A percentile compares a stretch with the other conserved stretches of the same genome.
Evolutionary conservation across 2,113 vertebrate genomes (phyloP).

Genomic region (Sylvilagus bachmani): DNA sequence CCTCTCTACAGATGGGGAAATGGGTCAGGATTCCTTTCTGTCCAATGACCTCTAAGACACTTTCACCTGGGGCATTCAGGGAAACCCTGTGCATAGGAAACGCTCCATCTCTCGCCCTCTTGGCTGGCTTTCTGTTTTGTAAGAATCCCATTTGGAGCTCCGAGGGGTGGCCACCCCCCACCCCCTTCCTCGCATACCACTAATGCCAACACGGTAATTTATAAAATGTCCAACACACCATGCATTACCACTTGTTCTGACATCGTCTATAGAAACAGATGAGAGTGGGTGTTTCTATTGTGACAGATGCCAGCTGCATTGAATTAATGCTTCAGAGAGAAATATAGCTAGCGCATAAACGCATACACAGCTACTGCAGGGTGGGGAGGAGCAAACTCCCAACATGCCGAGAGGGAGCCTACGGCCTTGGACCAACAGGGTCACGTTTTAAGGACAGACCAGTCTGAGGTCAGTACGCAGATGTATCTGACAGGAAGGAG

Average conservation of each 20-base stretch:
- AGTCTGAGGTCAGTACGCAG: constrained; percentile 84
- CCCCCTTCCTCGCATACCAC: constrained; percentile 95
- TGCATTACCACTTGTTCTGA: constrained; percentile 94
- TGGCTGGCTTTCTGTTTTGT: constrained; percentile 78
- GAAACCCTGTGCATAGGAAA: constrained; percentile 81
- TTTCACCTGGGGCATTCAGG: constrained; percentile 84
- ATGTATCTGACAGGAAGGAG: constrained; percentile 87
- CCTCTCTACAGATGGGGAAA: constrained; percentile 85
- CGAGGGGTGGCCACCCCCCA: constrained; percentile 83
- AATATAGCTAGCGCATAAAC: constrained; percentile 87
- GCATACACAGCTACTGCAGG: constrained; percentile 86
- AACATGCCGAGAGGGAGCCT: constrained; percentile 89
- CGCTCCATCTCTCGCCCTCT: constrained; percentile 78
- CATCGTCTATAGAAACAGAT: constrained; percentile 94
- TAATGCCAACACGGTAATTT: constrained; percentile 94
- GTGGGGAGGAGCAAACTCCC: constrained; percentile 82
- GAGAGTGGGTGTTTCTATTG: constrained; percentile 92
- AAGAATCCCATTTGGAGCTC: constrained; percentile 82
- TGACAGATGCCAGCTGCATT: constrained; percentile 95
- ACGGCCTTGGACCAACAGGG: constrained; percentile 81
- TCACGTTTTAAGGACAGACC: constrained; percentile 84
- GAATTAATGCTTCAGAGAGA: constrained; percentile 92
- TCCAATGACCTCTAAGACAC: constrained; percentile 84
- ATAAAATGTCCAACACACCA: constrained; percentile 94
- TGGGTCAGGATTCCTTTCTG: constrained; percentile 84